Evolutionary conservation across 1,140 invertebrate genomes (phyloP), one percentile per base, ranked within the genome.

Genomic region (honey bee (Apis mellifera)): DNA sequence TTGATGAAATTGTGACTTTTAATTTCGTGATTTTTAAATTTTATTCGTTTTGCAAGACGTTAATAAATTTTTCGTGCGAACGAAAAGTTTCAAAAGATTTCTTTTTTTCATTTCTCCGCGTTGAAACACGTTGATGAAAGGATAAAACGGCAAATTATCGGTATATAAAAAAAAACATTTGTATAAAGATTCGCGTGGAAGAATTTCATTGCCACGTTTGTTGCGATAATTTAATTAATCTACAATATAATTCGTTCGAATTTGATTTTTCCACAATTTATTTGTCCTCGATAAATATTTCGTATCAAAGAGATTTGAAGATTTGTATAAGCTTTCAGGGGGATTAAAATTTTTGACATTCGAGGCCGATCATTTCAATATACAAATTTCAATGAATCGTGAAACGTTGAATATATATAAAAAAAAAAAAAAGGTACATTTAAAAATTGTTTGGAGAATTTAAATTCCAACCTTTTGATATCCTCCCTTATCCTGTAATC

Each of bases 331-430:
- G 21, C 15, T 73, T 57, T 57, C 23, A 48, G 59, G 55, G 23
- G 48, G 71, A 73, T 73, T 73, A 73, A 73, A 73, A n/a, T 50
- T 32, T 26, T 73, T 5, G n/a, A 73, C 71, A 73, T n/a, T n/a
- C 32, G 32, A 42, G 55, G 32, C 60, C 71, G 13, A 21, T 60
- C 19, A 60, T 73, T 73, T 60, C 71, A 73, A 60, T 23, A 60
- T 23, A n/a, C 17, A 21, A 19, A 26, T 64, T 19, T 75, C 72
- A 12, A 55, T 50, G 15, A 62, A 75, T 62, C 57, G 48, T 11
- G 59, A n/a, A 50, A 52, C n/a, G 60, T 76, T 8, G 59, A 62
- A 52, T 59, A 15, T 12, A n/a, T 52, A 75, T 62, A 75, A 32
- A 42, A 42, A 42, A 42, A 42, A 42, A 42, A 42, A 42, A 42